Base-by-base conservation (phyloP, 2,113 vertebrate species). In the Spermophilus dauricus region DNA sequence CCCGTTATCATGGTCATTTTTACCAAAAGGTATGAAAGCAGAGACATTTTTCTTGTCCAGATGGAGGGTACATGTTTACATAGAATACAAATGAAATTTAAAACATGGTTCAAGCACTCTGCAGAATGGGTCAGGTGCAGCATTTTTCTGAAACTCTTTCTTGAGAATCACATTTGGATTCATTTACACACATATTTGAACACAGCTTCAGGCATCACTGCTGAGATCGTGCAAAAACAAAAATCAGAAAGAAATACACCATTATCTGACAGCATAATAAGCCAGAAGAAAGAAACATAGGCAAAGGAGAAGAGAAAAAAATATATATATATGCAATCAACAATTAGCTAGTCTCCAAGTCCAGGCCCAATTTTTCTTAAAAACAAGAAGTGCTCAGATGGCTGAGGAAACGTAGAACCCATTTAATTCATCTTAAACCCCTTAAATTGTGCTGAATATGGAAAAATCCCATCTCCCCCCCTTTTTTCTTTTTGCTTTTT, bases 151-250 rank as follows among this genome's bases (percentile, higher is more conserved):
- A 86, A 84, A 53, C 82, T 51, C 17, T n/a, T n/a, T n/a, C n/a
- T 94, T 94, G 61, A 85, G 34, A 88, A 91, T 91, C 56, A 67
- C 61, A 82, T 88, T 93, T 94, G 73, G 37, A 48, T 93, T 77
- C 73, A 94, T 96, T 96, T 90, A 92, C 61, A 89, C 80, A 89
- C 70, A 63, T 89, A 89, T 86, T 87, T 87, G 70, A 96, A 10
- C 42, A 87, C 32, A 39, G 39, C 37, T 91, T 72, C 89, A 51
- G 85, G 28, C 63, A 93, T 93, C 51, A 86, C 10, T 80, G 45
- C 70, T 69, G 86, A 95, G 92, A 69, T 86, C 32, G 65, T 67
- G 37, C 2, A 30, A 76, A 37, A 83, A 45, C 51, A 75, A 48
- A 24, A 53, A 48, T 37, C 5, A 30, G n/a, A 70, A 39, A 56